Percentiles rank a stretch among this genome's conserved stretches.
These are phyloP conservation scores for Pollenia griseotomentosa DNA, from an alignment of 2,888 invertebrate species.

Conservation along the genomic window DNA sequence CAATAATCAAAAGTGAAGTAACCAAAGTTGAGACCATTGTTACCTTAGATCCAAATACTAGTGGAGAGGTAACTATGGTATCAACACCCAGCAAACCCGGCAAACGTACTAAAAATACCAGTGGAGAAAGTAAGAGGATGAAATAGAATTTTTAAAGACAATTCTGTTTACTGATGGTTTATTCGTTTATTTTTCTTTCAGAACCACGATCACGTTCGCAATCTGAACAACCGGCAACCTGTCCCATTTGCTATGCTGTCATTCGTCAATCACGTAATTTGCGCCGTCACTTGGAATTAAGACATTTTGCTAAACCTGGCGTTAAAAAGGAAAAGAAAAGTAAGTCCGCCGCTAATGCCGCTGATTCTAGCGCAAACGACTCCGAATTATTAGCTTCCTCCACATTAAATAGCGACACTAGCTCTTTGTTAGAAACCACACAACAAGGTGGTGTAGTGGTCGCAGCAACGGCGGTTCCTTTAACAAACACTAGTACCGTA, in stretches of 20 bases:
- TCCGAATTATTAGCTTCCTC: slow-evolving; percentile 72
- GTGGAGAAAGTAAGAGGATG: slow-evolving; percentile 71
- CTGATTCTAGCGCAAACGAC: slow-evolving; percentile 75
- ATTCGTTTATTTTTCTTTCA: slow-evolving; percentile 61
- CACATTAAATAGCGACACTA: slow-evolving; percentile 64
- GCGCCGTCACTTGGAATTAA: slow-evolving; percentile 85
- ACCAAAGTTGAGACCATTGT: slow-evolving; percentile 82
- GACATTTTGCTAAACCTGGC: slow-evolving; percentile 84
- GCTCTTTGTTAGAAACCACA: slow-evolving; percentile 44
- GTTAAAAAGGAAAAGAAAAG: slow-evolving; percentile 84
- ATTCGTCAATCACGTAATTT: slow-evolving; percentile 87
- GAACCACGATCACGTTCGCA: slow-evolving; percentile 86
- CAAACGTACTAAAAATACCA: slow-evolving; percentile 72
- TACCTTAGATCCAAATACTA: slow-evolving; percentile 81
- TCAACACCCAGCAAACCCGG: slow-evolving; percentile 76
- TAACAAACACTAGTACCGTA: slow-evolving; percentile 71
- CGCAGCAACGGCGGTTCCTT: slow-evolving; percentile 39
- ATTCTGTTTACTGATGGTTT: not conserved
- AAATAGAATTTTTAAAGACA: not conserved
- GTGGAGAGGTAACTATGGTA: slow-evolving; percentile 74
- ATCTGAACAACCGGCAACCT: slow-evolving; percentile 87
- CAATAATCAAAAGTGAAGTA: slow-evolving; percentile 82
- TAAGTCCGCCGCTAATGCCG: slow-evolving; percentile 79
- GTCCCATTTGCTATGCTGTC: slow-evolving; percentile 87
- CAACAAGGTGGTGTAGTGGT: slow-evolving; percentile 39